These are phyloP conservation scores for Lagenorhynchus albirostris DNA, from an alignment of 2,113 vertebrate genomes.

Conservation along the genomic window DNA sequence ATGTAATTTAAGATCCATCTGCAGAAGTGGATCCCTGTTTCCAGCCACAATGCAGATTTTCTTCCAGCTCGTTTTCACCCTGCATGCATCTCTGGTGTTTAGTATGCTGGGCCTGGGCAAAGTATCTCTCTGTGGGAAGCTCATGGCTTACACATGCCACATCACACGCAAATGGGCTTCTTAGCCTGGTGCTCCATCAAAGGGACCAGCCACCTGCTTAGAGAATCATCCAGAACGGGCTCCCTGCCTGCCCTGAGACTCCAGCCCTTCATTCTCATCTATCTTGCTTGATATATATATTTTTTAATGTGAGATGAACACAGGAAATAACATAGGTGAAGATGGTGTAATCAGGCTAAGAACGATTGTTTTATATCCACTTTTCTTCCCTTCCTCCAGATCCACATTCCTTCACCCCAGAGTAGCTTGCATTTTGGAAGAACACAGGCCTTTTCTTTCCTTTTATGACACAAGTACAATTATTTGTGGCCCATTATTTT, in stretches of 20 bases:
- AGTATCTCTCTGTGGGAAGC: conserved; percentile 60
- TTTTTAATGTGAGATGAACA: conserved; percentile 32
- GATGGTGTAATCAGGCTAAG: background rate
- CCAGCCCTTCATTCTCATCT: conserved; percentile 72
- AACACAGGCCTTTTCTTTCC: background rate
- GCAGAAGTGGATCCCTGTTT: conserved; percentile 64
- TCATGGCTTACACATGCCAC: conserved; percentile 35
- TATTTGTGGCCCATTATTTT: conserved; percentile 38
- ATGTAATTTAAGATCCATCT: conserved; percentile 71
- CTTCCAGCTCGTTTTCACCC: conserved; percentile 64
- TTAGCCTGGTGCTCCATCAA: conserved; percentile 60
- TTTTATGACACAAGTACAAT: background rate
- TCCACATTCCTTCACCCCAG: background rate
- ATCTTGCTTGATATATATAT: background rate
- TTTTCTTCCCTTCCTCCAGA: background rate
- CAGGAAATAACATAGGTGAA: background rate
- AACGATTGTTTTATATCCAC: background rate
- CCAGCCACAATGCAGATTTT: conserved; percentile 58
- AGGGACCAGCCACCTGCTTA: conserved; percentile 54
- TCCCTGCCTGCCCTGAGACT: background rate
- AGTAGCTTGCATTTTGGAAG: conserved; percentile 10
- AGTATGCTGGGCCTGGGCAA: conserved; percentile 56
- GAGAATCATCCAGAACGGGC: conserved; percentile 63
- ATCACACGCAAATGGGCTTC: conserved; percentile 49
- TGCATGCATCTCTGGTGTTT: conserved; percentile 55